phyloP scores from a whole-genome alignment of 2,797 vertebrate species.

The Acanthiza pusilla region DNA sequence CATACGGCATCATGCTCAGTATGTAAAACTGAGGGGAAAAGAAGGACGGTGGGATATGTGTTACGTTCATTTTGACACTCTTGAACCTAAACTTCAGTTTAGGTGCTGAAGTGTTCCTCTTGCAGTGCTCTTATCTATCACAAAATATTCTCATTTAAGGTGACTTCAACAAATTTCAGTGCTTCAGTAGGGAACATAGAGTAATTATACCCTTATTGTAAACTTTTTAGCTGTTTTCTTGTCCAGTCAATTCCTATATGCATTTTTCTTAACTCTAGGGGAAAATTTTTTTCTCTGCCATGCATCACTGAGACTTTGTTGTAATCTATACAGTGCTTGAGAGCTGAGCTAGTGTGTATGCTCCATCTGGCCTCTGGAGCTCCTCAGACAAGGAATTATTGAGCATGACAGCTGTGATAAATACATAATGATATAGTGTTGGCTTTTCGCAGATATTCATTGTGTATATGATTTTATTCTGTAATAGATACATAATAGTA shows the following conservation, averaged over 20 bases:
- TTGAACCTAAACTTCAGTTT: background rate
- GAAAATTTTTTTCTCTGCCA: background rate
- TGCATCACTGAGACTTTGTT: background rate
- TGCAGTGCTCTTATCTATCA: background rate
- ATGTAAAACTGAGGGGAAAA: background rate
- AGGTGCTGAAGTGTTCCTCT: background rate
- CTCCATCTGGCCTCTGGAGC: background rate
- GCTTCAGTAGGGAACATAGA: background rate
- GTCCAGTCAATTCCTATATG: background rate
- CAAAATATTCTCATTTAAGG: background rate
- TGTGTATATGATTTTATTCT: no score
- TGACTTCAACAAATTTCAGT: background rate
- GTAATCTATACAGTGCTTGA: fast-evolving
- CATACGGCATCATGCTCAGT: no score
- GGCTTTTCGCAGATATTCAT: no score
- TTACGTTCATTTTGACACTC: background rate
- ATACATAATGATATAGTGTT: no score
- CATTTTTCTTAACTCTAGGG: background rate
- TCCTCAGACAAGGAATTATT: fast-evolving
- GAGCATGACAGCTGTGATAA: no score
- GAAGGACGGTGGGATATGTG: no score
- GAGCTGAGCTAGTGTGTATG: background rate
- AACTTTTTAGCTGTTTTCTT: background rate
- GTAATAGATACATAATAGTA: no score
- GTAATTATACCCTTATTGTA: background rate